Conservation (phyloP, 1,140 invertebrate genomes). For the Ganaspis sp. region DNA sequence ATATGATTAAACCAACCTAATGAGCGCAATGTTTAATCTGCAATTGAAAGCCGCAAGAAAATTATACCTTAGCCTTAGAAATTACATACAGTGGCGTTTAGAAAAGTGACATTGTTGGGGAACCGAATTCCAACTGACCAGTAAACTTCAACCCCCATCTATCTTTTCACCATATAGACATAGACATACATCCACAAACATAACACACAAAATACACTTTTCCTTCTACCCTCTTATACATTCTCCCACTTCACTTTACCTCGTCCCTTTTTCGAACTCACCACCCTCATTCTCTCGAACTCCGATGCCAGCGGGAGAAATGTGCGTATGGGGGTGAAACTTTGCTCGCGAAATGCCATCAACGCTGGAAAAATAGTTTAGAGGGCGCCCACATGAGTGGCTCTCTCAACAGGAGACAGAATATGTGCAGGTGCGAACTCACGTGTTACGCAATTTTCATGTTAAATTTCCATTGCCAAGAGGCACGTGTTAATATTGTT, state of each 20-base stretch:
- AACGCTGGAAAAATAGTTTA: conserved; percentile 48
- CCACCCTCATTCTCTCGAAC: conserved; percentile 41
- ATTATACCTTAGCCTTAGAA: conserved; percentile 45
- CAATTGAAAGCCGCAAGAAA: background rate
- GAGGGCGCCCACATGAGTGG: conserved; percentile 37
- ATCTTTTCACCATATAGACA: background rate
- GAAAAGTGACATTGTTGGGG: conserved; percentile 51
- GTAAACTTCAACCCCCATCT: conserved; percentile 48
- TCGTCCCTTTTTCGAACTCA: conserved; percentile 32
- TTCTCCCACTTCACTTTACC: conserved; percentile 39
- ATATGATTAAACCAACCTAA: background rate
- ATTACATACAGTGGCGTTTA: conserved; percentile 36
- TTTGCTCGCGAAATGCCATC: conserved; percentile 57
- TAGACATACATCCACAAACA: conserved; percentile 44
- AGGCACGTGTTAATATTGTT: no score
- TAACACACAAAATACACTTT: conserved; percentile 18
- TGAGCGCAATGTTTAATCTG: conserved; percentile 3
- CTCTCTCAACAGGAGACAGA: conserved; percentile 49
- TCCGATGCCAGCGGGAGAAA: conserved; percentile 57
- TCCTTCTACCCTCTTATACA: conserved; percentile 44
- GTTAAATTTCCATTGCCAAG: no score
- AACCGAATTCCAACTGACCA: conserved; percentile 69
- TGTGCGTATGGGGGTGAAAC: conserved; percentile 72
- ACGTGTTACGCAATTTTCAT: background rate
- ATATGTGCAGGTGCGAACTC: conserved; percentile 54